Conservation (phyloP, 37 sponge, comb jelly and placozoan genomes). For the Amphimedon queenslandica region DNA sequence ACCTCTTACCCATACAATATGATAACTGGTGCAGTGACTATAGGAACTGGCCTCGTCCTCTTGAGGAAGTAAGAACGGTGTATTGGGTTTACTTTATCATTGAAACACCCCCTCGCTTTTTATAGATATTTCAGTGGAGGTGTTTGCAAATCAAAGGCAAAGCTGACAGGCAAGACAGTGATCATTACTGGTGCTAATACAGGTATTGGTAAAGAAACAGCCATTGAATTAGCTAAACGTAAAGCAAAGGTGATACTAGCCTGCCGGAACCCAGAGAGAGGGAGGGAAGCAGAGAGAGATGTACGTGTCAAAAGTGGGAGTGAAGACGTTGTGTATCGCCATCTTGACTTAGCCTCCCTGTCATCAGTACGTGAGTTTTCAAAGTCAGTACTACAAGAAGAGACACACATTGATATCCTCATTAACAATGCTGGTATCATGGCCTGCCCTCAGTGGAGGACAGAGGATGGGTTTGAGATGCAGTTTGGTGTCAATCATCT, state of each 20-base stretch:
- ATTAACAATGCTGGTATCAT: constrained; percentile 84
- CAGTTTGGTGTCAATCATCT: constrained; percentile 80
- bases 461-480: constrained; percentile 75
- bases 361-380: constrained; percentile 57
- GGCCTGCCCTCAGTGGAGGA: constrained; percentile 52
- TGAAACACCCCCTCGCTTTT: too few relatives aligned
- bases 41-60: too few relatives aligned
- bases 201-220: constrained; percentile 72
- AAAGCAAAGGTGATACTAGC: constrained; percentile 68
- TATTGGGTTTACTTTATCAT: too few relatives aligned
- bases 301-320: constrained; percentile 19
- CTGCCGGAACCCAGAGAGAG: constrained; percentile 53
- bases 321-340: constrained; percentile 24
- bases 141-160: constrained; percentile 34
- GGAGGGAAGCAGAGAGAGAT: constrained; percentile 28
- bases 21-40: too few relatives aligned
- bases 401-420: constrained; percentile 60
- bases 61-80: too few relatives aligned
- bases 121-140: constrained; percentile 55
- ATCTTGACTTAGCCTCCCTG: constrained; percentile 63
- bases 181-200: constrained; percentile 84
- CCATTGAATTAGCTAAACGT: constrained; percentile 55
- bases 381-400: constrained; percentile 17
- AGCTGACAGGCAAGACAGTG: constrained; percentile 54
- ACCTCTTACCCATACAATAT: too few relatives aligned